Conservation (phyloP, 2,113 vertebrate genomes). For the Rafetus swinhoei region DNA sequence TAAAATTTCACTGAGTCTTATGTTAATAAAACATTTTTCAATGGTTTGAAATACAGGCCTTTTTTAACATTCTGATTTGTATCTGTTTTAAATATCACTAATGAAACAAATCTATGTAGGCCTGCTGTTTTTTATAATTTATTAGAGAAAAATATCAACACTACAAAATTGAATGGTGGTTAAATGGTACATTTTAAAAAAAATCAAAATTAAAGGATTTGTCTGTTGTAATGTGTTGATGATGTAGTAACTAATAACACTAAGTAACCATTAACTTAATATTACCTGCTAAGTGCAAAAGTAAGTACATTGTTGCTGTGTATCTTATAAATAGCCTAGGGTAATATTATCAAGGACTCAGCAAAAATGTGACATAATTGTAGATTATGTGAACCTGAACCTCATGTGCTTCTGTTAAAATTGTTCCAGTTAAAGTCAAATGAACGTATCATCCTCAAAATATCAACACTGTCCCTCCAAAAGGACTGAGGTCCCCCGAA, state of each 20-base stretch:
- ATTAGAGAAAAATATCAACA: neutral
- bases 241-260: accelerated
- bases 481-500: neutral
- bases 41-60: neutral
- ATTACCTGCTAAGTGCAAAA: neutral
- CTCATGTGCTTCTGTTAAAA: neutral
- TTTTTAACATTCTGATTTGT: neutral
- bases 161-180: neutral
- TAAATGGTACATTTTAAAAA: neutral
- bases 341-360: neutral
- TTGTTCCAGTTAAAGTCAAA: neutral
- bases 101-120: neutral
- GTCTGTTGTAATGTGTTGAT: neutral
- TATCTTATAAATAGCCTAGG: neutral
- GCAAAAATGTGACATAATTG: accelerated
- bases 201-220: neutral
- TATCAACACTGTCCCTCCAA: neutral
- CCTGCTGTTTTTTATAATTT: neutral
- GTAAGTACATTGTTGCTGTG: neutral
- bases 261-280: neutral
- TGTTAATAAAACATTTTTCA: slow-evolving; percentile 38
- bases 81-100: neutral
- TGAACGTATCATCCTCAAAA: neutral
- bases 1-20: slow-evolving; percentile 21
- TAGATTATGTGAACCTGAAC: accelerated